Evolutionary conservation across 2,113 vertebrate species (phyloP).

Genomic region (Leucosticte australis): DNA sequence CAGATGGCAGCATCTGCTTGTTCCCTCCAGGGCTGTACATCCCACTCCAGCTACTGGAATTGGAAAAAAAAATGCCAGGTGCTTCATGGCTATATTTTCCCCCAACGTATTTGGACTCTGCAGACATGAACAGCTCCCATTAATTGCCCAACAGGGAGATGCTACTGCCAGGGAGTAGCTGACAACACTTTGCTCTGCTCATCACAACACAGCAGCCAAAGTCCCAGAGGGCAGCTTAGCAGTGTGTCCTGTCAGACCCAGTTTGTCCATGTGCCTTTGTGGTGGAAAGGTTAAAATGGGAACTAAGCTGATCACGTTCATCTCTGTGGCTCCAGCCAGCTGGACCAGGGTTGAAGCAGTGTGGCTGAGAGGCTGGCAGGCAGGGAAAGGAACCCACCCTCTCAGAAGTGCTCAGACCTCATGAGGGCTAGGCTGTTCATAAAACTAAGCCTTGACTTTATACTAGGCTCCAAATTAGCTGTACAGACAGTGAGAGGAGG

Average conservation of each 20-base stretch:
- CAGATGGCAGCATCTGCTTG: constrained; percentile 31
- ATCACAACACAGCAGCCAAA: constrained; percentile 20
- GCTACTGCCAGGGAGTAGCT: constrained; percentile 38
- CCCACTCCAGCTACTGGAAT: constrained; percentile 7
- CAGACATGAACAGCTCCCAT: background rate
- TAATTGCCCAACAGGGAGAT: constrained; percentile 52
- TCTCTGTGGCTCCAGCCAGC: background rate
- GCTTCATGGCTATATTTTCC: background rate
- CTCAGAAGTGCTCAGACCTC: background rate
- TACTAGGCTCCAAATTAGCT: background rate
- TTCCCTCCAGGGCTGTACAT: background rate
- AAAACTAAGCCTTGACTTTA: background rate
- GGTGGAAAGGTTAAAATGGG: constrained; percentile 41
- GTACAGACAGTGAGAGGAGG: background rate
- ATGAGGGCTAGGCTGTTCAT: background rate
- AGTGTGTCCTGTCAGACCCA: constrained; percentile 44
- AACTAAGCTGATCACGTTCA: constrained; percentile 17
- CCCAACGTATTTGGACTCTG: background rate
- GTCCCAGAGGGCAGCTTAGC: constrained; percentile 20
- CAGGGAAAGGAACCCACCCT: background rate
- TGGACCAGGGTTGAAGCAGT: background rate
- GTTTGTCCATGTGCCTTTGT: constrained; percentile 34
- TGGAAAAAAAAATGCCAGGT: background rate
- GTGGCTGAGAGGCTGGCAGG: background rate
- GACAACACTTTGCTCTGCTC: constrained; percentile 38